Percentiles rank a stretch among this genome's conserved stretches.
These are phyloP conservation scores for Leptodirus hochenwartii DNA, from an alignment of 2,888 invertebrate species.

Conservation along the genomic window DNA sequence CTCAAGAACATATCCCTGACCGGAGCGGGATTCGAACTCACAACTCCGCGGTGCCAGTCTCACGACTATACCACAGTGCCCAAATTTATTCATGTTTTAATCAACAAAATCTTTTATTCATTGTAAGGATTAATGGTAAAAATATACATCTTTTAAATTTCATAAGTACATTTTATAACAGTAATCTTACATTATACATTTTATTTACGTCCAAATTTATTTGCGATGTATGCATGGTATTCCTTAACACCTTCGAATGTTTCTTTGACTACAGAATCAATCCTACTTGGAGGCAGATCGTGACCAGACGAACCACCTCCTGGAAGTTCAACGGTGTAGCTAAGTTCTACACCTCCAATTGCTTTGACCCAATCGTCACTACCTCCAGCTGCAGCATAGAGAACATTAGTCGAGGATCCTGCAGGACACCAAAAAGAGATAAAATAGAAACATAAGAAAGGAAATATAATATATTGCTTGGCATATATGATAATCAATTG, in stretches of 20 bases:
- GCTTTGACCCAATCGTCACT: slow-evolving; percentile 46
- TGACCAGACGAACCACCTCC: slow-evolving; percentile 36
- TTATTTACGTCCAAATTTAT: background rate
- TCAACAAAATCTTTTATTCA: too few relatives aligned
- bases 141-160: too few relatives aligned
- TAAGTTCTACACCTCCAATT: slow-evolving; percentile 33
- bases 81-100: too few relatives aligned
- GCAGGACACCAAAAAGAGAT: too few relatives aligned
- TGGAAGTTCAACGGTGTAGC: slow-evolving; percentile 46
- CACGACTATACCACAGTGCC: too few relatives aligned
- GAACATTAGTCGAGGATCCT: slow-evolving; percentile 29
- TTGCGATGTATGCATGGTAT: slow-evolving; percentile 26
- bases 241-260: slow-evolving; percentile 39
- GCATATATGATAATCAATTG: too few relatives aligned
- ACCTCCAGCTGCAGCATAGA: slow-evolving; percentile 36
- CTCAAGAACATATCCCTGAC: too few relatives aligned
- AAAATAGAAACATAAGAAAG: too few relatives aligned
- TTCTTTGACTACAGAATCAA: slow-evolving; percentile 35
- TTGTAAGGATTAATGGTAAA: too few relatives aligned
- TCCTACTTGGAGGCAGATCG: slow-evolving; percentile 33
- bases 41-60: too few relatives aligned
- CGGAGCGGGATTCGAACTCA: too few relatives aligned
- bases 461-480: too few relatives aligned
- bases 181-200: slow-evolving; percentile 1
- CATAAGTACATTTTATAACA: background rate